phyloP scores from a whole-genome alignment of 2,113 vertebrate genomes.

The Xenopus borealis region DNA sequence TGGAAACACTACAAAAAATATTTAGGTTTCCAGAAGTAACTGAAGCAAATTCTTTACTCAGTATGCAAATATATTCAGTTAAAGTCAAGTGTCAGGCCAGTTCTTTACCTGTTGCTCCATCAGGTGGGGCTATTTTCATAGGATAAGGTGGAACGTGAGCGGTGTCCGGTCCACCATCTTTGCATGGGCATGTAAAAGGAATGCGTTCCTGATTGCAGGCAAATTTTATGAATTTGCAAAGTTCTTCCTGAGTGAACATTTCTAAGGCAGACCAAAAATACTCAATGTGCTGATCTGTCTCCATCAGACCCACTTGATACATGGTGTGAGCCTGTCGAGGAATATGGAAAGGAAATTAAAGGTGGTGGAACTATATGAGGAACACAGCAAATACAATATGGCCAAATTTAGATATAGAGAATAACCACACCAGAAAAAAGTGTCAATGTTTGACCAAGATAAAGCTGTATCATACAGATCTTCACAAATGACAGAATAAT shows the following conservation, averaged over 20 bases:
- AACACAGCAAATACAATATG: background rate
- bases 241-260: slow-evolving; percentile 95
- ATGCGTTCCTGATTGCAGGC: slow-evolving; percentile 97
- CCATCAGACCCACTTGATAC: slow-evolving; percentile 98
- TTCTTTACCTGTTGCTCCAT: slow-evolving; percentile 83
- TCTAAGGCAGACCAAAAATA: slow-evolving; percentile 95
- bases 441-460: too few species aligned
- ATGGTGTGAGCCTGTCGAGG: slow-evolving; percentile 88
- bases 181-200: slow-evolving; percentile 96
- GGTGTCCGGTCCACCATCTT: slow-evolving; percentile 90
- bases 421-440: too few species aligned
- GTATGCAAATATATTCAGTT: too few species aligned
- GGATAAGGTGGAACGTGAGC: slow-evolving; percentile 96
- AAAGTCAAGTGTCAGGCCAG: too few species aligned
- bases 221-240: slow-evolving; percentile 98
- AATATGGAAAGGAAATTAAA: background rate
- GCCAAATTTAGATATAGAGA: too few species aligned
- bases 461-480: too few species aligned
- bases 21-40: too few species aligned
- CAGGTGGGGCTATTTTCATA: slow-evolving; percentile 96
- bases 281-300: slow-evolving; percentile 95
- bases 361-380: too few species aligned
- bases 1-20: too few species aligned
- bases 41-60: too few species aligned
- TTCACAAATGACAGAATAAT: too few species aligned